Evolutionary conservation across 2,888 invertebrate genomes (phyloP).

Genomic region (Ellobium chinense): DNA sequence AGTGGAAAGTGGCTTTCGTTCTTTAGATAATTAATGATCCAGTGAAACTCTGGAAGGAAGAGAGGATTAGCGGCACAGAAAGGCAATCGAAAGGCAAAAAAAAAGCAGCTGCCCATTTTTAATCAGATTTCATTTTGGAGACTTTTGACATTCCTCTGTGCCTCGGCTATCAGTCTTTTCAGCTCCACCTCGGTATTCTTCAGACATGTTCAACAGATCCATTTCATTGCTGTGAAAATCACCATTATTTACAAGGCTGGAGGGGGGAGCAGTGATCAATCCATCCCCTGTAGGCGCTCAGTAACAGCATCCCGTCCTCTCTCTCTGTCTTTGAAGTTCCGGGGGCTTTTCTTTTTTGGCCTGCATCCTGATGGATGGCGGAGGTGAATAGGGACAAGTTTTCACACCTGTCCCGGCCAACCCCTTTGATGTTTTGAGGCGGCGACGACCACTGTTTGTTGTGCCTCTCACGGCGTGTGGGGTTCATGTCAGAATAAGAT

Average conservation of each 20-base stretch:
- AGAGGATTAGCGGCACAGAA: no score
- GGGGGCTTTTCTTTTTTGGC: background rate
- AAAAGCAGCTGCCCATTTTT: no score
- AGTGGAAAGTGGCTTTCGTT: no score
- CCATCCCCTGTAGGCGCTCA: background rate
- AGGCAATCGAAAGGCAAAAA: no score
- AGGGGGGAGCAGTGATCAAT: background rate
- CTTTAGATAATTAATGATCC: no score
- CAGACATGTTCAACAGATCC: background rate
- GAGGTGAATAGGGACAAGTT: background rate
- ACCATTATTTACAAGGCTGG: background rate
- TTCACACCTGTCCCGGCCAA: background rate
- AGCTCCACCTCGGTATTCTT: background rate
- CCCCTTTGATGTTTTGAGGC: background rate
- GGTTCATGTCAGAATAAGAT: no score
- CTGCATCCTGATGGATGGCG: background rate
- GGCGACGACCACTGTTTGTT: background rate
- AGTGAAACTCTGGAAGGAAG: no score
- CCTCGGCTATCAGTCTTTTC: background rate
- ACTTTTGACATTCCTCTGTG: no score
- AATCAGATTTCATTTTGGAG: no score
- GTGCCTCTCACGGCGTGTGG: background rate
- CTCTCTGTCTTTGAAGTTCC: background rate
- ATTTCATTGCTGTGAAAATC: background rate
- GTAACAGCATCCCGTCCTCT: background rate